phyloP scores from a whole-genome alignment of 1,140 invertebrate species.

The Colletes gigas region DNA sequence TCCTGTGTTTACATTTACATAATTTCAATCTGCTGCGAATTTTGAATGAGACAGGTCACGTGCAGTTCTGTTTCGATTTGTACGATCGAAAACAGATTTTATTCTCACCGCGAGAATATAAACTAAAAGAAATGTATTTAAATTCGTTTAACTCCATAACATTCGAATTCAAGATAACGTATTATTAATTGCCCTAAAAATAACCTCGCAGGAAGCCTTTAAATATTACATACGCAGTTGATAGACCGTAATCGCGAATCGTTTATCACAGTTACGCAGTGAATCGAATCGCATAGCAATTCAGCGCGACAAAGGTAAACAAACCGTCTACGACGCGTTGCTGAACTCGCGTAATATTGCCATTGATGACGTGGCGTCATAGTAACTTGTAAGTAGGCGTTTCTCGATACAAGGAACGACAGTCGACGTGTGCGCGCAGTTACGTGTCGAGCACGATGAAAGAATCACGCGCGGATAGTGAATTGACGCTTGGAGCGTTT shows the following conservation, averaged over 20 bases:
- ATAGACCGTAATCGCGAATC: neutral
- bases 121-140: no score
- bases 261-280: neutral
- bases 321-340: neutral
- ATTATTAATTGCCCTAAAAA: no score
- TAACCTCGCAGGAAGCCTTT: no score
- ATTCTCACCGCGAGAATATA: no score
- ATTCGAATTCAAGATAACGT: no score
- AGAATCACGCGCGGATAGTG: neutral
- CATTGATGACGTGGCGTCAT: neutral
- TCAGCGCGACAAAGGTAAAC: neutral
- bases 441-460: neutral
- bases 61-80: no score
- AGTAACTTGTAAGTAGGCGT: neutral
- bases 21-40: no score
- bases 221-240: no score
- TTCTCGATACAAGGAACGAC: neutral
- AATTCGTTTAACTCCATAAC: no score
- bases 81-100: no score
- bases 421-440: neutral
- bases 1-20: no score
- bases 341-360: neutral
- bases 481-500: slow-evolving; percentile 15
- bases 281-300: neutral
- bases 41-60: no score